These are phyloP conservation scores for Naja naja DNA, from an alignment of 2,113 vertebrate species.

Conservation along the genomic window DNA sequence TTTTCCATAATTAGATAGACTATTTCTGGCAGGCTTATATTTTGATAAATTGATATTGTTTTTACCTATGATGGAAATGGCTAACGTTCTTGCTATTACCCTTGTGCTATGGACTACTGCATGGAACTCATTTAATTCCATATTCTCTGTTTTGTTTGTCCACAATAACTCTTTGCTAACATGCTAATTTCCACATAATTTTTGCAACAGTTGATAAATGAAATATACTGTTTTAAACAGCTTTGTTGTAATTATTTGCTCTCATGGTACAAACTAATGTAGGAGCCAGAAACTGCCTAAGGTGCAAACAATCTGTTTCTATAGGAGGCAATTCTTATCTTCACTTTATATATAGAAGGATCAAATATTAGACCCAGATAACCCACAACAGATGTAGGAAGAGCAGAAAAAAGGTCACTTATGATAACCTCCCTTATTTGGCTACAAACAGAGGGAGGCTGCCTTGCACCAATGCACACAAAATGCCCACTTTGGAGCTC, in stretches of 20 bases:
- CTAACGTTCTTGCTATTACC: constrained; percentile 3
- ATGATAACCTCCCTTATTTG: constrained; percentile 52
- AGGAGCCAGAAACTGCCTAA: constrained; percentile 35
- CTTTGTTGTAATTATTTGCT: constrained; percentile 35
- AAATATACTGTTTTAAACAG: constrained; percentile 31
- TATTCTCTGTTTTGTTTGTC: neutral
- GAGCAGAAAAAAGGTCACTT: constrained; percentile 56
- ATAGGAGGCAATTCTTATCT: constrained; percentile 57
- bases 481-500: neutral
- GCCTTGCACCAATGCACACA: neutral
- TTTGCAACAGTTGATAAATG: constrained; percentile 11
- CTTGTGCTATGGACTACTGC: constrained; percentile 2
- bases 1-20: neutral
- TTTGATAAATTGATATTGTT: constrained; percentile 11
- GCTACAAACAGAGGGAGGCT: neutral
- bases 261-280: constrained; percentile 38
- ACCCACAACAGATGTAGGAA: constrained; percentile 55
- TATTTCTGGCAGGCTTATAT: neutral
- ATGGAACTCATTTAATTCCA: constrained; percentile 2
- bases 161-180: neutral
- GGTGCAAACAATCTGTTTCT: constrained; percentile 42
- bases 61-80: constrained; percentile 22
- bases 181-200: constrained; percentile 41
- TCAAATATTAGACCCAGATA: constrained; percentile 59
- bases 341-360: constrained; percentile 60